phyloP scores from a whole-genome alignment of 37 sponge, comb jelly and placozoan species.

The Hexactinellida sp. region DNA sequence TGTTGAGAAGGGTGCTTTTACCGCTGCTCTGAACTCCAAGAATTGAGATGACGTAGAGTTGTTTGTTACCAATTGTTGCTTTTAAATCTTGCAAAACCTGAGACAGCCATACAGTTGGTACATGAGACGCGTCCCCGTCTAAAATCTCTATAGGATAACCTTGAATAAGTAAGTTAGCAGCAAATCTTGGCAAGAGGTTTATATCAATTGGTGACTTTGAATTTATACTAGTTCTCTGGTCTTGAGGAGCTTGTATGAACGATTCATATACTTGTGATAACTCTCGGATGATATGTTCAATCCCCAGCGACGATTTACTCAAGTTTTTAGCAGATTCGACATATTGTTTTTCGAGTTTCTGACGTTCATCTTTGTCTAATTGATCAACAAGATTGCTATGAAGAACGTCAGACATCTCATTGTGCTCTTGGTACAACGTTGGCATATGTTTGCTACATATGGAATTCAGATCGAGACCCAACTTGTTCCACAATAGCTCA shows the following conservation, averaged over 20 bases:
- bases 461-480: neutral
- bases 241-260: neutral
- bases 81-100: conserved; percentile 19
- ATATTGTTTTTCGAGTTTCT: neutral
- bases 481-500: neutral
- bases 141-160: conserved; percentile 28
- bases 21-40: conserved; percentile 27
- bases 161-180: conserved; percentile 27
- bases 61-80: neutral
- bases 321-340: neutral
- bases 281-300: conserved; percentile 23
- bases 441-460: neutral
- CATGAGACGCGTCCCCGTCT: conserved; percentile 35
- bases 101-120: conserved; percentile 23
- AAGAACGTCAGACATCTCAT: neutral
- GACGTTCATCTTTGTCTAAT: neutral
- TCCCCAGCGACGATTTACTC: conserved; percentile 17
- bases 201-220: neutral
- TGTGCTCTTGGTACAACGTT: neutral
- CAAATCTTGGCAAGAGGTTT: conserved; percentile 5
- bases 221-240: neutral
- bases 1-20: neutral
- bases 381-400: neutral
- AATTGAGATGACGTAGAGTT: conserved; percentile 4
- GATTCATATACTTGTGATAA: conserved; percentile 1